Evolutionary conservation across 2,888 invertebrate species (phyloP).

Genomic region (Dendrolimus houi): DNA sequence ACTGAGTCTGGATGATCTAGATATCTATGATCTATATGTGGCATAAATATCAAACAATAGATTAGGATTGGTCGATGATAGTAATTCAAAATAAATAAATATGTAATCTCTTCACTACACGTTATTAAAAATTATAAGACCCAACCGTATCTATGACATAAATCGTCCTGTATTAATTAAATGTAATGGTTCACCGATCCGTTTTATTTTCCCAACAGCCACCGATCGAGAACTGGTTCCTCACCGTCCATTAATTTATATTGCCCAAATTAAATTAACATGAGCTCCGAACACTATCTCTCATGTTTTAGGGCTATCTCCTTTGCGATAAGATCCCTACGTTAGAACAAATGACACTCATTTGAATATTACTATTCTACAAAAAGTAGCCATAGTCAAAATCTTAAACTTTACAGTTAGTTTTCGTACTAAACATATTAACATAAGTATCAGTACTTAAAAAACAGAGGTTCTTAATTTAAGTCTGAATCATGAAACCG

Average conservation of each 20-base stretch:
- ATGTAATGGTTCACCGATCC: conserved; percentile 56
- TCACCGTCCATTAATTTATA: conserved; percentile 54
- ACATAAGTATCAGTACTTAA: too few relatives aligned
- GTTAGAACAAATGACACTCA: not conserved
- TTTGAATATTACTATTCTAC: not conserved
- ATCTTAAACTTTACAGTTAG: too few relatives aligned
- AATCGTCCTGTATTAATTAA: conserved; percentile 63
- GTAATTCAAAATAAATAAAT: not conserved
- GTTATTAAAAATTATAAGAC: conserved; percentile 48
- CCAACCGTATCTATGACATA: conserved; percentile 45
- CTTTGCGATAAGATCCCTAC: conserved; percentile 21
- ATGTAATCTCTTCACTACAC: not conserved
- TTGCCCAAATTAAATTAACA: conserved; percentile 61
- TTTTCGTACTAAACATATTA: too few relatives aligned
- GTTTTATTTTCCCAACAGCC: conserved; percentile 43
- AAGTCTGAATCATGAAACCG: too few relatives aligned
- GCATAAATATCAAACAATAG: too few relatives aligned
- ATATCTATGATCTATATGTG: too few relatives aligned
- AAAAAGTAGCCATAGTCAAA: too few relatives aligned
- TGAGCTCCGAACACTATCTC: conserved; percentile 47
- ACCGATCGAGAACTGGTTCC: conserved; percentile 50
- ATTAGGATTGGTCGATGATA: too few relatives aligned
- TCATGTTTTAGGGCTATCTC: conserved; percentile 34
- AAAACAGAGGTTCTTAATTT: too few relatives aligned
- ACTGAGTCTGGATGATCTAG: too few relatives aligned